phyloP scores from a whole-genome alignment of 2,888 invertebrate genomes.

The Drosophila prolongata region DNA sequence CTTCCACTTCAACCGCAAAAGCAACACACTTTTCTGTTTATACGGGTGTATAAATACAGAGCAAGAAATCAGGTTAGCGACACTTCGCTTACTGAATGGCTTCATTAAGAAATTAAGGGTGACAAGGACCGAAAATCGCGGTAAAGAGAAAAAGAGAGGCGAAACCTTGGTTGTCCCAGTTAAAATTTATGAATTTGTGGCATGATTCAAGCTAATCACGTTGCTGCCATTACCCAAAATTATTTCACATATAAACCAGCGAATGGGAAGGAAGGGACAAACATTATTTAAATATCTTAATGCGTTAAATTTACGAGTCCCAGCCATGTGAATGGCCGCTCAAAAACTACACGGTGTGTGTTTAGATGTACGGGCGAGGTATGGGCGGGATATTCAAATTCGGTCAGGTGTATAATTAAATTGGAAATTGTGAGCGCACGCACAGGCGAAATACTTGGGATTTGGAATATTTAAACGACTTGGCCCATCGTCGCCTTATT shows the following conservation, averaged over 20 bases:
- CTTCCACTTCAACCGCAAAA: not conserved
- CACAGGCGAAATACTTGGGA: conserved; percentile 53
- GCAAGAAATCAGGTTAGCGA: conserved; percentile 18
- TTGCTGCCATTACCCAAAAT: conserved; percentile 53
- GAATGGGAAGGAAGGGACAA: conserved; percentile 12
- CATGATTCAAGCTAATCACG: conserved; percentile 74
- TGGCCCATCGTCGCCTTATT: conserved; percentile 44
- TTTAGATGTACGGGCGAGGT: not conserved
- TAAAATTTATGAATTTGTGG: conserved; percentile 73
- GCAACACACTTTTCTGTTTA: not conserved
- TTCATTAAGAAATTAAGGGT: conserved; percentile 32
- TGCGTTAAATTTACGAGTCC: conserved; percentile 74
- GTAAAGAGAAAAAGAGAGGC: not conserved
- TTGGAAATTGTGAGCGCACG: conserved; percentile 69
- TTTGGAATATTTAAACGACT: conserved; percentile 38
- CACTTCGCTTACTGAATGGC: conserved; percentile 39
- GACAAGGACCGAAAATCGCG: conserved; percentile 3
- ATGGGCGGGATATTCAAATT: conserved; percentile 65
- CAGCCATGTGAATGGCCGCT: conserved; percentile 56
- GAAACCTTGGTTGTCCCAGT: conserved; percentile 5
- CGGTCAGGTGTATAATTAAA: conserved; percentile 75
- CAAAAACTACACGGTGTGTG: conserved; percentile 15
- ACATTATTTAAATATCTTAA: conserved; percentile 78
- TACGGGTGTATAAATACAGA: not conserved
- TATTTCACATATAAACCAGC: conserved; percentile 44